Percentiles rank a stretch among this genome's conserved stretches.
These are phyloP conservation scores for Lutjanus campechanus DNA, from an alignment of 2,797 vertebrate species.

Conservation along the genomic window DNA sequence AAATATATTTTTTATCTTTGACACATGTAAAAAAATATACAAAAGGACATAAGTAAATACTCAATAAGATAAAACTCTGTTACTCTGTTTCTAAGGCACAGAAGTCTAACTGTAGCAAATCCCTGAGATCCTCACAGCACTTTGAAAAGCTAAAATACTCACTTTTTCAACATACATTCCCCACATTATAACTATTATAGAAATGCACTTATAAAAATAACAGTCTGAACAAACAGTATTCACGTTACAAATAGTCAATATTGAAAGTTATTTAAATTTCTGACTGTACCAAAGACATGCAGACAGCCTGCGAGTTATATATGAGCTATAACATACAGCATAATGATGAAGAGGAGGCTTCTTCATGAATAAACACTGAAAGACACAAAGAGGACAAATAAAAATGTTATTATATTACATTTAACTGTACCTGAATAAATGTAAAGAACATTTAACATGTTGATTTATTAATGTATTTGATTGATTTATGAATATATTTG, in stretches of 20 bases:
- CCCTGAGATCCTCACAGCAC: background rate
- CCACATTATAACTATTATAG: background rate
- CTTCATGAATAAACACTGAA: constrained; percentile 70
- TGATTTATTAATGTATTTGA: no score
- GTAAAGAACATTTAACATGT: no score
- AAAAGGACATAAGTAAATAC: background rate
- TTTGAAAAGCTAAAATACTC: background rate
- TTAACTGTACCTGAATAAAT: no score
- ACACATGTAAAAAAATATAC: background rate
- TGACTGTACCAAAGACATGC: background rate
- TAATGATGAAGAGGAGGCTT: background rate
- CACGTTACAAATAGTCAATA: background rate
- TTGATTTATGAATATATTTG: no score
- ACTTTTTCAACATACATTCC: background rate
- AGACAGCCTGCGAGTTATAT: background rate
- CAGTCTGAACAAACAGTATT: background rate
- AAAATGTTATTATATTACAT: background rate
- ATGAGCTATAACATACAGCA: background rate
- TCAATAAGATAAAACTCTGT: background rate
- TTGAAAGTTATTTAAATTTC: background rate
- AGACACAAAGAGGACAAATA: constrained; percentile 55
- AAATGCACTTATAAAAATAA: background rate
- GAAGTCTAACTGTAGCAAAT: background rate
- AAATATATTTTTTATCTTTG: constrained; percentile 6
- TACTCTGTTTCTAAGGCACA: background rate